Percentiles rank a stretch among this genome's conserved stretches.
Conservation (phyloP, 2,888 invertebrate species). For the Unio delphinus region DNA sequence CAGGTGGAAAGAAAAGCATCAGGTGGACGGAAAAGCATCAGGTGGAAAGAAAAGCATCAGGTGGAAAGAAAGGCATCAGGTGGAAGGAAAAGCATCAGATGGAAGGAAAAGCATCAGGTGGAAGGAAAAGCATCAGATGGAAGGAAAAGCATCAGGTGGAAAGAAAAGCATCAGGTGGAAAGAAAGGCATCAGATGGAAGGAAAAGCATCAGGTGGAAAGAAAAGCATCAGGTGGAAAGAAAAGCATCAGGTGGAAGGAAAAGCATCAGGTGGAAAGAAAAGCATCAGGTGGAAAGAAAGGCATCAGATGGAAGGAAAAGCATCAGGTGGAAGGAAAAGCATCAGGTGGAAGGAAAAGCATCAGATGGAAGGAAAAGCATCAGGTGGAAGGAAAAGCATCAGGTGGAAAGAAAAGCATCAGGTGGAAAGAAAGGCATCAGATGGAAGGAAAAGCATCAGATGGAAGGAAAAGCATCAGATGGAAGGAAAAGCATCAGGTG, state of each 20-base stretch:
- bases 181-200: neutral
- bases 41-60: neutral
- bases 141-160: no score
- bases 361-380: neutral
- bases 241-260: neutral
- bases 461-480: no score
- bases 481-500: neutral
- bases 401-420: neutral
- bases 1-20: neutral
- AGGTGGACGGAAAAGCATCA: neutral
- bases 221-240: neutral
- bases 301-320: neutral
- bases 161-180: neutral
- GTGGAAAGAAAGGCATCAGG: neutral
- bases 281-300: neutral
- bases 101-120: neutral
- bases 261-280: neutral
- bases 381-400: neutral
- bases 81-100: no score
- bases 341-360: no score
- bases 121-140: neutral
- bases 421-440: neutral
- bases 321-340: neutral
- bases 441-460: neutral
- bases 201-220: neutral